These are phyloP conservation scores for Pseudomyrmex dendroicus DNA, from an alignment of 1,140 invertebrate species.

Conservation along the genomic window DNA sequence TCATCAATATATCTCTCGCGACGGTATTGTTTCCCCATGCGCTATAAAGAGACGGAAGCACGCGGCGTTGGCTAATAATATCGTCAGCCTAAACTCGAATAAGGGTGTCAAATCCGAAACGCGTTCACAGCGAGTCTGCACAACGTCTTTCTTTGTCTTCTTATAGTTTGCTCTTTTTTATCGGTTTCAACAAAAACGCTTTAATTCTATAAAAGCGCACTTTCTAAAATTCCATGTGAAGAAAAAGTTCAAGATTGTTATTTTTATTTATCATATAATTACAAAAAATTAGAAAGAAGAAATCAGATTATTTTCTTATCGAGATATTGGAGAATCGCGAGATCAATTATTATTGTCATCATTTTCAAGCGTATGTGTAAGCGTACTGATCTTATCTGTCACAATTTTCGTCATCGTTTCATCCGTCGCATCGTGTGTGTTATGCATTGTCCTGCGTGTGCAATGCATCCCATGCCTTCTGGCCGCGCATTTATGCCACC, in stretches of 20 bases:
- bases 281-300: too few relatives aligned
- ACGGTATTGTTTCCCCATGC: conserved; percentile 64
- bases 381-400: too few relatives aligned
- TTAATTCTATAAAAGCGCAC: too few relatives aligned
- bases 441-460: conserved; percentile 8
- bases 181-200: neutral
- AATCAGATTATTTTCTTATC: too few relatives aligned
- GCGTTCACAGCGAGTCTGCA: conserved; percentile 66
- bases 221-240: too few relatives aligned
- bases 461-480: neutral
- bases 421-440: neutral
- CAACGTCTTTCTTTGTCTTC: conserved; percentile 22
- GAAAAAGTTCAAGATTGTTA: too few relatives aligned
- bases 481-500: conserved; percentile 20
- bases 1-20: conserved; percentile 36
- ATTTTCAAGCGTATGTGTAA: too few relatives aligned
- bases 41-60: conserved; percentile 72
- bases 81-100: conserved; percentile 73
- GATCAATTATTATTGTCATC: too few relatives aligned
- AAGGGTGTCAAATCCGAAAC: conserved; percentile 68
- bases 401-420: neutral
- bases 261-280: too few relatives aligned
- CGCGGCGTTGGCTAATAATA: conserved; percentile 78
- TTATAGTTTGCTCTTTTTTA: neutral
- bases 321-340: too few relatives aligned